Base-by-base conservation (phyloP, 2,113 vertebrate genomes). In the Chaetodon auriga region DNA sequence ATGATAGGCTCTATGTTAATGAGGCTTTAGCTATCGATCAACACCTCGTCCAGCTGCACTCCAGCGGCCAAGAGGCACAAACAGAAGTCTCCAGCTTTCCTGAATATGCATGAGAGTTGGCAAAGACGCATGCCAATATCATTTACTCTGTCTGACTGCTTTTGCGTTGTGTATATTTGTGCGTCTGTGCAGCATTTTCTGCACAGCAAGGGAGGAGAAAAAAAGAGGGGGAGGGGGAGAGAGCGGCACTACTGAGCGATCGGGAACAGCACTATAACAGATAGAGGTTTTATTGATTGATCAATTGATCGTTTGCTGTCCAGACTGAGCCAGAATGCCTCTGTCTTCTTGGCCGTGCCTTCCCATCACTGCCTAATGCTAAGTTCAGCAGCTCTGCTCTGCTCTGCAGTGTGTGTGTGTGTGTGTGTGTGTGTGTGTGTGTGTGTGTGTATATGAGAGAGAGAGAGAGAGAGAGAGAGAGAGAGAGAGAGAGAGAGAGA, bases 211-310 rank as follows among this genome's bases (percentile, higher is more conserved):
- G 43, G 54, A 12, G 23, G 35, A 43, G 45, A 57, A 7, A 55
- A 54, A 78, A 10, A 11, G 38, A 21, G 46, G 16, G n/a, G n/a
- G 48, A 8, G 58, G 43, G 36, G n/a, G 36, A 23, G 30, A 53
- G 55, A 10, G 60, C n/a, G 64, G 57, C 23, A 49, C 68, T 25
- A 35, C 76, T 64, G 87, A 87, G 80, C 3, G 65, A 90, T 81
- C 85, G 84, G 63, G 45, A 87, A 75, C 68, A 78, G 91, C 91
- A 90, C 84, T 92, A 85, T 86, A 85, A 84, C 87, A 89, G 82
- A 93, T 90, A 93, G 87, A 83, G 78, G 74, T 60, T 82, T 75
- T 89, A 93, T 90, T 92, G 92, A 93, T 83, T 70, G 86, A 84
- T 84, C 79, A 86, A 88, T 92, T 90, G 91, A 93, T 94, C 41